Percentiles rank a stretch among this genome's conserved stretches.
Conservation (phyloP, 92 coral and sea anemone genomes). For the Heliopora coerulea region DNA sequence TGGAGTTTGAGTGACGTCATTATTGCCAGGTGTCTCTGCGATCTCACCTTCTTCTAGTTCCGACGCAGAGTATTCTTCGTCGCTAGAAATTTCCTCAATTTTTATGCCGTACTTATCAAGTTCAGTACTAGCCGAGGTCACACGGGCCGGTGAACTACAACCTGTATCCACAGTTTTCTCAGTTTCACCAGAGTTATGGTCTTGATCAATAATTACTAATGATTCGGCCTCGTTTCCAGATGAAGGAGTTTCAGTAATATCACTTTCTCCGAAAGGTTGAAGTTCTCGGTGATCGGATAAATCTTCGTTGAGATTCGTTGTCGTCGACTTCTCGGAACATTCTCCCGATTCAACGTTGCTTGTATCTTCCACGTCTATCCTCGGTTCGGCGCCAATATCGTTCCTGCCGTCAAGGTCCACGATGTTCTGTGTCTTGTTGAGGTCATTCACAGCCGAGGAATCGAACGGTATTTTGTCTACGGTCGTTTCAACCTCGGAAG, state of each 20-base stretch:
- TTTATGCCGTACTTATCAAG: constrained; percentile 16
- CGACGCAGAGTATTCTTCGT: constrained; percentile 38
- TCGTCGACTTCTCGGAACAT: constrained; percentile 10
- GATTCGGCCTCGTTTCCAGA: constrained; percentile 34
- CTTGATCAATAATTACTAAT: background rate
- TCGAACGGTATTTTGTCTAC: background rate
- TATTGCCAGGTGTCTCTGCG: constrained; percentile 37
- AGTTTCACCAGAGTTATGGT: background rate
- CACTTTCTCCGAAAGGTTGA: background rate
- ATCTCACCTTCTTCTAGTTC: constrained; percentile 57
- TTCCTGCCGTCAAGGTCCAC: background rate
- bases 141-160: background rate
- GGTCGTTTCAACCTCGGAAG: background rate
- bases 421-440: background rate
- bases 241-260: background rate
- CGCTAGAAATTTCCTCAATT: constrained; percentile 40
- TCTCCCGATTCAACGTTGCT: background rate
- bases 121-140: constrained; percentile 1
- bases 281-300: background rate
- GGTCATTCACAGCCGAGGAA: background rate
- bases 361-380: background rate
- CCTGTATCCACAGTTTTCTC: constrained; percentile 7
- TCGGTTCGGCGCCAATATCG: background rate
- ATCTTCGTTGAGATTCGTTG: constrained; percentile 5
- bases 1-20: constrained; percentile 17